Evolutionary conservation across 2,888 invertebrate genomes (phyloP), one percentile per base, ranked within the genome.

Genomic region (Ditylenchus weischeri): DNA sequence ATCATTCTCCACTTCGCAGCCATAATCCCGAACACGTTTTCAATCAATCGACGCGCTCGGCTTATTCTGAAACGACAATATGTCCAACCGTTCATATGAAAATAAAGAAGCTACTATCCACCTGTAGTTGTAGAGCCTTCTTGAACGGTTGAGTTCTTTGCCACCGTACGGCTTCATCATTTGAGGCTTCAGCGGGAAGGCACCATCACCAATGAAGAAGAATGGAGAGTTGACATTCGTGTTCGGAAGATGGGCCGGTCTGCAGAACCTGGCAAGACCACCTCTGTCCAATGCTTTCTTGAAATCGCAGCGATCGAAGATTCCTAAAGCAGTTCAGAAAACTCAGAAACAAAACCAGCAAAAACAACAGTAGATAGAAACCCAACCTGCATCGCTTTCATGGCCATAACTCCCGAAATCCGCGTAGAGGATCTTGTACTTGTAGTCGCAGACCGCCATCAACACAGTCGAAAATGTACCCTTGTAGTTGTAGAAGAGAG

Each of bases 401-500:
- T 18, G 21, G 18, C 50, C 50, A 50, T 50, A 50, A 21, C 50
- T 50, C 50, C 50, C 50, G 21, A 50, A 50, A 21, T 50, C 50
- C 50, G 50, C 50, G 50, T 50, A 50, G n/a, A 50, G 21, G 6
- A 50, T 50, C 21, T 21, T 18, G 50, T 50, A 50, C 18, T 50
- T 21, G 50, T 18, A 18, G 50, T 50, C 50, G 21, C 50, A 50
- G n/a, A 50, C 50, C n/a, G n/a, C 18, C 50, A 50, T 50, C 50
- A 48, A 21, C 18, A 50, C 50, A 19, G 50, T 50, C n/a, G 50
- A 50, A 21, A 50, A 50, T 18, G 18, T 50, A 18, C 21, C 21
- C 50, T 50, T 50, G 50, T 50, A 50, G 50, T 50, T 50, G 50
- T 19, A 50, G 50, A 19, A 50, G n/a, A 50, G 21, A 18, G 50